Percentiles rank a stretch among this genome's conserved stretches.
Conservation (phyloP, 2,113 vertebrate species). For the Syrmaticus mikado region DNA sequence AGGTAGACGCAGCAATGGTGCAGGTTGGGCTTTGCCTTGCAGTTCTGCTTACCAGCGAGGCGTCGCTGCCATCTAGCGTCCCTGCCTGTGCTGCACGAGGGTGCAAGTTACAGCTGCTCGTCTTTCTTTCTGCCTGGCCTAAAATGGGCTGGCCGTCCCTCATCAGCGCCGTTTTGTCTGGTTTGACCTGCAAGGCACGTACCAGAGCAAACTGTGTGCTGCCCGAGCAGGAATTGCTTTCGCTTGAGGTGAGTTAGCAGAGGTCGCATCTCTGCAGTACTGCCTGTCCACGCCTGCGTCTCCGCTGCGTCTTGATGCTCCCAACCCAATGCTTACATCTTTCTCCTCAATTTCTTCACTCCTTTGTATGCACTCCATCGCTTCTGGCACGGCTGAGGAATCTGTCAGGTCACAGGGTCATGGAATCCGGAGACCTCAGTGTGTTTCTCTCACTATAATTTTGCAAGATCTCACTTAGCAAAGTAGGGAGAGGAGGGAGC, state of each 20-base stretch:
- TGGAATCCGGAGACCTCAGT: fast-evolving
- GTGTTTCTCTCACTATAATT: too few relatives aligned
- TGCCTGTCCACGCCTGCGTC: not conserved
- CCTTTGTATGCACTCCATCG: fast-evolving
- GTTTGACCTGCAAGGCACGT: not conserved
- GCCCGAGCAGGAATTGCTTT: not conserved
- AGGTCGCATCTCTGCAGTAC: fast-evolving
- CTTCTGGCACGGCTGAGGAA: not conserved
- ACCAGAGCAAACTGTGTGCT: not conserved
- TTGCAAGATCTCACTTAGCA: too few relatives aligned
- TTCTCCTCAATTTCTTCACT: fast-evolving
- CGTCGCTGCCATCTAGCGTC: slow-evolving; percentile 22
- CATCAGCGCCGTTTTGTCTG: fast-evolving
- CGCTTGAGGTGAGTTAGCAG: fast-evolving
- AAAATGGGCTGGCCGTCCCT: fast-evolving
- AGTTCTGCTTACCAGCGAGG: fast-evolving
- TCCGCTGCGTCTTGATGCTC: not conserved
- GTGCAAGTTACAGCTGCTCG: not conserved
- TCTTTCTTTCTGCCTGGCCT: not conserved
- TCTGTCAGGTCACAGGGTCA: not conserved
- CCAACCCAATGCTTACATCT: fast-evolving
- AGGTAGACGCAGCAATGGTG: fast-evolving
- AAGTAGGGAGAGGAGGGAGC: fast-evolving
- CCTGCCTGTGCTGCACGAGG: not conserved
- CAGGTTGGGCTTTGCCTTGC: fast-evolving